These are phyloP conservation scores for Aurelia sp. DNA, from an alignment of 30 jellyfish, hydroid and myxozoan genomes.

Conservation along the genomic window DNA sequence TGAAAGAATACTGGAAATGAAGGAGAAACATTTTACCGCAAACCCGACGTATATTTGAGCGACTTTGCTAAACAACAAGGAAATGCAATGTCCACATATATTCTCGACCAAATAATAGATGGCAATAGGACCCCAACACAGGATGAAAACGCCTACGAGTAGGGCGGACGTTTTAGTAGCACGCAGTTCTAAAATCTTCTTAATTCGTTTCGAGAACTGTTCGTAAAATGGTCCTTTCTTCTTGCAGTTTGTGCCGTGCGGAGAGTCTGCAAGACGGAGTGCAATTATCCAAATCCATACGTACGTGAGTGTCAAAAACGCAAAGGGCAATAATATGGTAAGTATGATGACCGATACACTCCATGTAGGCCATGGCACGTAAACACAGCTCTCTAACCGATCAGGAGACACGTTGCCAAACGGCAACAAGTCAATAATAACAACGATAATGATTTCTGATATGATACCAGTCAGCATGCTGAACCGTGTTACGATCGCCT, in stretches of 20 bases:
- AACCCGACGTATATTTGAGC: constrained; percentile 35
- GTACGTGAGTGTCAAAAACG: constrained; percentile 34
- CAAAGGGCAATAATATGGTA: constrained; percentile 58
- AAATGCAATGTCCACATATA: constrained; percentile 43
- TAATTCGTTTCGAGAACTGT: constrained; percentile 15
- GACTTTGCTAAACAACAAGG: not conserved
- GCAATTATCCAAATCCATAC: constrained; percentile 67
- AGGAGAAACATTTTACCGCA: constrained; percentile 53
- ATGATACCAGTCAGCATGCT: constrained; percentile 38
- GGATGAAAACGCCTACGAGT: constrained; percentile 63
- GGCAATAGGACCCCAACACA: constrained; percentile 80
- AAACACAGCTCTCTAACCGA: constrained; percentile 30
- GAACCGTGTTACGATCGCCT: constrained; percentile 30
- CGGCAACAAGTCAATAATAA: constrained; percentile 57
- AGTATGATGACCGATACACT: constrained; percentile 43
- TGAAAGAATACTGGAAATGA: constrained; percentile 56
- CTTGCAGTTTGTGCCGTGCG: constrained; percentile 13
- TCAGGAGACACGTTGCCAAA: constrained; percentile 24
- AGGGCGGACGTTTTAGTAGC: constrained; percentile 73
- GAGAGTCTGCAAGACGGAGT: constrained; percentile 26
- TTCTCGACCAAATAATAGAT: constrained; percentile 67
- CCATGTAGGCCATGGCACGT: constrained; percentile 75
- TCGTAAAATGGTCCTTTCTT: constrained; percentile 12
- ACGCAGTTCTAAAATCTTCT: constrained; percentile 54
- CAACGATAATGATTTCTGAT: constrained; percentile 22